Base-by-base conservation (phyloP, 2,797 vertebrate species). In the Apogon hyalosoma region DNA sequence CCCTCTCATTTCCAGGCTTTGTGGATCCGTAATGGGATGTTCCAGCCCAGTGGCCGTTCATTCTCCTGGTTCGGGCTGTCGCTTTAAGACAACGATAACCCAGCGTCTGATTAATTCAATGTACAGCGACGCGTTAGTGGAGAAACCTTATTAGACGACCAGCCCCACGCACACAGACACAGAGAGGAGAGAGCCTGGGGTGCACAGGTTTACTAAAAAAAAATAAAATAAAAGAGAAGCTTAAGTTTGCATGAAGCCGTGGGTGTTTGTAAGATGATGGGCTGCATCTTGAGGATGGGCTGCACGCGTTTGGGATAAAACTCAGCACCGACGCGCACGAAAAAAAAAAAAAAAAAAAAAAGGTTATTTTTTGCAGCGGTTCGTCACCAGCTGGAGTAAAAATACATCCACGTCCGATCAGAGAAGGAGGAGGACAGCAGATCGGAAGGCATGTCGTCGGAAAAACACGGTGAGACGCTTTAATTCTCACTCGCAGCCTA, bases 381-480 rank as follows among this genome's bases (percentile, higher is more conserved):
- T 48, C 68, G 19, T 56, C 83, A 73, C 13, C 77, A 75, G 64
- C 72, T 70, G 73, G 79, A 79, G 69, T 75, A 15, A 71, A 75
- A 66, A 58, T 12, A 19, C 40, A 31, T 16, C 11, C 21, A 66
- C 47, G 74, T 47, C 65, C 21, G 36, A 71, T 46, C 76, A 42
- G 3, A 75, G 63, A 9, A 74, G 65, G 80, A 84, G 71, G 52
- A 70, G 77, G 71, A 80, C 58, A 81, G 77, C 61, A 65, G 74
- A 79, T 68, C 65, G 28, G 77, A 69, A 86, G 81, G 63, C 41
- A 95, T 95, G 94, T 93, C 94, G 79, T 91, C 93, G 47, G 93
- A 91, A 80, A 95, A 95, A 89, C 93, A 94, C 93, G 93, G 94
- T 95, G 84, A 91, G 90, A n/a, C 16, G 54, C 48, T 6, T 65